Conservation (phyloP, 2,113 vertebrate genomes). For the Apistogramma diplotaenia region DNA sequence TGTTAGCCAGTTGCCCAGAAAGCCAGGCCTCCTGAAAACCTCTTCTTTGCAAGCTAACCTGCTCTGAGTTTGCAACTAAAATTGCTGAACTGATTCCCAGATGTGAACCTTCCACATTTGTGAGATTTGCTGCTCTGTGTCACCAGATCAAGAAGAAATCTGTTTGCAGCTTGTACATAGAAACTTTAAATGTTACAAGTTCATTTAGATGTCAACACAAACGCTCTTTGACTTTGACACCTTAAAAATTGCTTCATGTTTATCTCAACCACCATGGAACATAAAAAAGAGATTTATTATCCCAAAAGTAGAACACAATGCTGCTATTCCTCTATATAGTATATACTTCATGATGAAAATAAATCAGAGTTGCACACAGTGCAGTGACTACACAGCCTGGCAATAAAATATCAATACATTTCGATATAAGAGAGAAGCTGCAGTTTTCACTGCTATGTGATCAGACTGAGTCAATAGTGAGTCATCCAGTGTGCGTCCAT, state of each 20-base stretch:
- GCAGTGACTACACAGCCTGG: not conserved
- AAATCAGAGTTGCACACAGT: accelerated
- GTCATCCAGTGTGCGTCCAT: not conserved
- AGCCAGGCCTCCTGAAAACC: accelerated
- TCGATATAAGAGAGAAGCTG: not conserved
- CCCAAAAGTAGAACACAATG: not conserved
- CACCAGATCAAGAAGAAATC: not conserved
- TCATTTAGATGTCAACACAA: not conserved
- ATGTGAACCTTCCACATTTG: not conserved
- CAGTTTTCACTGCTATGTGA: not conserved
- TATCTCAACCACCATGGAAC: not conserved
- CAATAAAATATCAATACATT: not conserved
- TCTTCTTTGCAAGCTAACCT: not conserved
- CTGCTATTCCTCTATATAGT: not conserved
- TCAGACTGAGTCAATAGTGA: not conserved
- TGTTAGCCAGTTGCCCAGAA: not conserved
- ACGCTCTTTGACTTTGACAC: not conserved
- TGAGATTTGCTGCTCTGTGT: not conserved
- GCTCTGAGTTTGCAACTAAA: not conserved
- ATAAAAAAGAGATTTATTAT: not conserved
- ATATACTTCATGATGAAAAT: too few species aligned
- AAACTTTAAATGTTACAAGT: not conserved
- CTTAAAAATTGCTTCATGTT: accelerated
- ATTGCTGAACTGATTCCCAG: not conserved
- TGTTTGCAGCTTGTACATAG: not conserved